Conservation (phyloP, 2,113 vertebrate species). For the Gavia stellata region DNA sequence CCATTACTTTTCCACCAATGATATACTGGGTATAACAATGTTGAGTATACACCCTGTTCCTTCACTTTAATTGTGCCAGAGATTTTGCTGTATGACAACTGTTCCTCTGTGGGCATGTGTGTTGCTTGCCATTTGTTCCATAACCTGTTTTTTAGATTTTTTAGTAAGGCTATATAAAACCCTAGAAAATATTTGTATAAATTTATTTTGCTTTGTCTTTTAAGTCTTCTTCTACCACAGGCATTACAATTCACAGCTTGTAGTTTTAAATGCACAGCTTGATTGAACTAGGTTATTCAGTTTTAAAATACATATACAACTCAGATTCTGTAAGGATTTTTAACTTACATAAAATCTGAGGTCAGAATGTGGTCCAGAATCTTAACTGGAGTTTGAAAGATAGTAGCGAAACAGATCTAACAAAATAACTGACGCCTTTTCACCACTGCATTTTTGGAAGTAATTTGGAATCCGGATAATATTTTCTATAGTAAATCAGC, state of each 20-base stretch:
- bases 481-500: neutral
- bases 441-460: neutral
- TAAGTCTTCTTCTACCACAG: neutral
- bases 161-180: neutral
- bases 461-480: neutral
- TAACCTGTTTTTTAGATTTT: neutral
- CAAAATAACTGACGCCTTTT: neutral
- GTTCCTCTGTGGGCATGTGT: conserved; percentile 18
- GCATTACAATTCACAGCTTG: neutral
- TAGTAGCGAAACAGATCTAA: neutral
- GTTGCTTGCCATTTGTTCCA: conserved; percentile 25
- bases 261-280: neutral
- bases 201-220: neutral
- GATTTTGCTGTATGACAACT: conserved; percentile 58
- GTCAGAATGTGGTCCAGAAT: neutral
- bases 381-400: neutral
- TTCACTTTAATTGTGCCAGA: conserved; percentile 69
- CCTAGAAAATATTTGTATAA: neutral
- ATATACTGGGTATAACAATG: conserved; percentile 67
- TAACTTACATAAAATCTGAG: neutral
- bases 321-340: neutral
- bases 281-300: neutral
- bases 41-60: conserved; percentile 62
- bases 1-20: conserved; percentile 74
- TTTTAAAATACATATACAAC: neutral